Conservation (phyloP, 1,140 invertebrate species). For the Latrodectus geometricus region DNA sequence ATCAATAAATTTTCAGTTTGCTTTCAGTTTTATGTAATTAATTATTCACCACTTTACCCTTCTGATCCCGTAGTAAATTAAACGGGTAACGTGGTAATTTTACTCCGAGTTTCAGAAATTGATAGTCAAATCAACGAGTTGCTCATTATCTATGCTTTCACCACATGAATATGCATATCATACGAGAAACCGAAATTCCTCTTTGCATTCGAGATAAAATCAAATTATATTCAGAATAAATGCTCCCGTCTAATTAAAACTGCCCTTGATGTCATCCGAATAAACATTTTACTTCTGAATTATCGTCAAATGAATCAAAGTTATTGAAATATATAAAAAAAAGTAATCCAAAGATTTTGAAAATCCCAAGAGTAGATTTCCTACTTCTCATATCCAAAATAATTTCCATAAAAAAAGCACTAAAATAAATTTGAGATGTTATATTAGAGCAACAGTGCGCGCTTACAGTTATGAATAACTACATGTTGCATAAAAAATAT, state of each 20-base stretch:
- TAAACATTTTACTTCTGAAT: not conserved
- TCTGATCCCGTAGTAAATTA: constrained; percentile 2
- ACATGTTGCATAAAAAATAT: too few species aligned
- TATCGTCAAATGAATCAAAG: not conserved
- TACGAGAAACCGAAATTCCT: not conserved
- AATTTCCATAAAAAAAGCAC: too few species aligned
- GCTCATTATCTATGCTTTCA: constrained; percentile 27
- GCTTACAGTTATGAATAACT: too few species aligned
- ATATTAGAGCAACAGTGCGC: too few species aligned
- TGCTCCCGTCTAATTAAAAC: not conserved
- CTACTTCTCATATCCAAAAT: too few species aligned
- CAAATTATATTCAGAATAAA: constrained; percentile 38
- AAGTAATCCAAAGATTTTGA: not conserved
- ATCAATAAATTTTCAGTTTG: too few species aligned
- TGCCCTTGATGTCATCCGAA: not conserved
- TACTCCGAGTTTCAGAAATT: constrained; percentile 30
- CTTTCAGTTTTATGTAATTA: too few species aligned
- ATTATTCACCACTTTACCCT: constrained; percentile 3
- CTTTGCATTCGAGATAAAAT: constrained; percentile 28
- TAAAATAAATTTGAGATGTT: too few species aligned
- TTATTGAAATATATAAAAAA: not conserved
- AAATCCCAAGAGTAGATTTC: too few species aligned
- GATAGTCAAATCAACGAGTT: constrained; percentile 29
- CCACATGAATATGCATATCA: constrained; percentile 28
- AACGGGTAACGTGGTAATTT: constrained; percentile 4